Percentiles rank a stretch among this genome's conserved stretches.
Conservation (phyloP, 1,140 invertebrate species). For the Heliothis virescens region DNA sequence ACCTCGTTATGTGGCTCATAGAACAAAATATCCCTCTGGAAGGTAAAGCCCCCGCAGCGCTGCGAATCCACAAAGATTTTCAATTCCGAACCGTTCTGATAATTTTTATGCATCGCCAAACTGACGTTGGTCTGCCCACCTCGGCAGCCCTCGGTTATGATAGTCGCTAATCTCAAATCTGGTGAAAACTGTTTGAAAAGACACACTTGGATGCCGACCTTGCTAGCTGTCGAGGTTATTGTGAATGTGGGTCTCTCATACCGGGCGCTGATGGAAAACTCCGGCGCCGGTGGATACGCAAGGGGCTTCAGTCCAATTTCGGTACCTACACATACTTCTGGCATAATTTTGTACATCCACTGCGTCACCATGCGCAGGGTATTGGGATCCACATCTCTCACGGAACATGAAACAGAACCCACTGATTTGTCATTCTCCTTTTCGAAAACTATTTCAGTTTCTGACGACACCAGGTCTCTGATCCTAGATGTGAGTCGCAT, state of each 20-base stretch:
- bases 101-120: conserved; percentile 75
- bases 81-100: conserved; percentile 70
- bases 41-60: conserved; percentile 76
- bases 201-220: conserved; percentile 73
- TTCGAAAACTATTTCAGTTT: conserved; percentile 75
- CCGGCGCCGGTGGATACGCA: conserved; percentile 60
- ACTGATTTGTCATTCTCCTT: conserved; percentile 66
- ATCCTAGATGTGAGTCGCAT: conserved; percentile 76
- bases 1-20: conserved; percentile 68
- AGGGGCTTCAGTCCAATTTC: conserved; percentile 68
- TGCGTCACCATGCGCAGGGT: conserved; percentile 71
- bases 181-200: conserved; percentile 72
- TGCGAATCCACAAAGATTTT: conserved; percentile 80
- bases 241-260: conserved; percentile 69
- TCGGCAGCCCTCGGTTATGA: conserved; percentile 66
- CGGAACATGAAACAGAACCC: conserved; percentile 67
- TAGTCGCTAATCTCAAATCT: conserved; percentile 72
- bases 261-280: conserved; percentile 69
- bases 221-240: conserved; percentile 72
- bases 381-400: conserved; percentile 75
- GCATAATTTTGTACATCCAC: conserved; percentile 72
- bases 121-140: conserved; percentile 63
- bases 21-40: conserved; percentile 74
- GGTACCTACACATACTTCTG: conserved; percentile 68
- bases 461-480: conserved; percentile 74